Conservation (phyloP, 2,888 invertebrate species). For the Cheilosia pagana region DNA sequence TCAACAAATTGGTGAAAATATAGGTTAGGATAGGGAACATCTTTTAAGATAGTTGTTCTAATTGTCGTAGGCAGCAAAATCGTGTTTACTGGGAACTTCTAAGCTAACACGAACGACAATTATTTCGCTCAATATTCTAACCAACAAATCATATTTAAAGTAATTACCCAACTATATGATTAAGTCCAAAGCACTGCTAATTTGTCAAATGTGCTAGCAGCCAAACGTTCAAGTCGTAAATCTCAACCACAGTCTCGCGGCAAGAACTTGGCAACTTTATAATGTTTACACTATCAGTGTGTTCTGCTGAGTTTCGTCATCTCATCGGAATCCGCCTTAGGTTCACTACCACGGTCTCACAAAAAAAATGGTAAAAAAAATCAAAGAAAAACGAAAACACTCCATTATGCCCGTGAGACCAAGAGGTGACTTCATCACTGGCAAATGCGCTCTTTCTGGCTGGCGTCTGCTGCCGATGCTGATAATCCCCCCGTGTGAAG, state of each 20-base stretch:
- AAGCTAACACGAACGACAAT: too few species aligned
- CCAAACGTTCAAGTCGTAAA: background rate
- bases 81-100: too few species aligned
- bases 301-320: slow-evolving; percentile 51
- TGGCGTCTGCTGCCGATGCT: slow-evolving; percentile 2
- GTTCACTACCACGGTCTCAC: slow-evolving; percentile 23
- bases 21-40: too few species aligned
- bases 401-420: slow-evolving; percentile 35
- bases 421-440: slow-evolving; percentile 64
- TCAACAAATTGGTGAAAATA: too few species aligned
- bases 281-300: slow-evolving; percentile 13
- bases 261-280: slow-evolving; percentile 9
- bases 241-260: background rate
- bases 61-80: too few species aligned
- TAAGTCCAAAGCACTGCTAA: background rate
- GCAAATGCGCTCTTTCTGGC: slow-evolving; percentile 44
- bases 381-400: slow-evolving; percentile 24
- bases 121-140: too few species aligned
- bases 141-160: background rate
- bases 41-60: too few species aligned
- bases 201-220: slow-evolving; percentile 16
- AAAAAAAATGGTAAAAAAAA: slow-evolving; percentile 7
- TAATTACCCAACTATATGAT: background rate
- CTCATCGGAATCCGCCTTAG: slow-evolving; percentile 58
- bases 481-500: slow-evolving; percentile 57